Conservation (phyloP, 2,113 vertebrate genomes). For the Spermophilus dauricus region DNA sequence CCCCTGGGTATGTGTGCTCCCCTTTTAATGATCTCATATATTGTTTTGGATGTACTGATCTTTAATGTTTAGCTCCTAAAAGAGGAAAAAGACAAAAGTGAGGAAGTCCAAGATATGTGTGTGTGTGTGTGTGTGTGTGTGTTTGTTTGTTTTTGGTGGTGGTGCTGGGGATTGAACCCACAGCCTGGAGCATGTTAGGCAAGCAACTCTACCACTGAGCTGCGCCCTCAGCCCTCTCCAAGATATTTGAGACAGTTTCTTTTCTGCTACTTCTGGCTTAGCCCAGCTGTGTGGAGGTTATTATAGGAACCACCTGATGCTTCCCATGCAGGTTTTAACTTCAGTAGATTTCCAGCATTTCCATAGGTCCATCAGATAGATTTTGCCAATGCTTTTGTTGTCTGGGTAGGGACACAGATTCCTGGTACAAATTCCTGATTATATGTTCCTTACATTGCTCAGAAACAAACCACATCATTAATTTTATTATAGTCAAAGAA, state of each 20-base stretch:
- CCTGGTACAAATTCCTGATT: not conserved
- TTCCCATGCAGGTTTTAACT: not conserved
- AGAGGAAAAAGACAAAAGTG: not conserved
- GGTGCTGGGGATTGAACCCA: no score
- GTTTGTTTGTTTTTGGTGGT: no score
- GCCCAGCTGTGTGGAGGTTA: not conserved
- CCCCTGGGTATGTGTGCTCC: not conserved
- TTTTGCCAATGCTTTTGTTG: not conserved
- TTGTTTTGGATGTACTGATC: not conserved
- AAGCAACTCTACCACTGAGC: not conserved
- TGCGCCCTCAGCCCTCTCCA: not conserved
- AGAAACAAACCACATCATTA: not conserved
- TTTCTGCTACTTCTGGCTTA: no score
- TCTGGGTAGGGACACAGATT: not conserved
- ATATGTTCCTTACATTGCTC: not conserved
- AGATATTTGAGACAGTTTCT: no score
- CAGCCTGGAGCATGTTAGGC: no score
- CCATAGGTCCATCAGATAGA: no score
- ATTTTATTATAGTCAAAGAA: not conserved
- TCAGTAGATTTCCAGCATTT: not conserved
- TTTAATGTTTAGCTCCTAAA: not conserved
- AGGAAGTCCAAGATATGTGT: not conserved
- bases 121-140: no score
- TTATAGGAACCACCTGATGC: accelerated
- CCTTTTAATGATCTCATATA: not conserved